Evolutionary conservation across 1,140 invertebrate genomes (phyloP).

Genomic region (Heliconius hermathena): DNA sequence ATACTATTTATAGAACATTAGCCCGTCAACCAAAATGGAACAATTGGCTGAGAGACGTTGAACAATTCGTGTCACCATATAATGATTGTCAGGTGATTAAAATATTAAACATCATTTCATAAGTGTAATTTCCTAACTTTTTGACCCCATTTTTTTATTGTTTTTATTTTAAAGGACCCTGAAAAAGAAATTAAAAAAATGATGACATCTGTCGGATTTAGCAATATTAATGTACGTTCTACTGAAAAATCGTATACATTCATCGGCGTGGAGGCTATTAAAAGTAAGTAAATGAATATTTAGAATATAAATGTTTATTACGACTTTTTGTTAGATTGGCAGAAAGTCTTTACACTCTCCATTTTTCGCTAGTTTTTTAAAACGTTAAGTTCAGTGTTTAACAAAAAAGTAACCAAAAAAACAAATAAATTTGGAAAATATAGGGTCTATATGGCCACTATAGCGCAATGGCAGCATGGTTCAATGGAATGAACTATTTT

Average conservation of each 20-base stretch:
- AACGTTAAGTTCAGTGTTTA: no score
- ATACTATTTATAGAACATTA: slow-evolving; percentile 85
- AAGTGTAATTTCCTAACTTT: no score
- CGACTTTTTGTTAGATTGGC: no score
- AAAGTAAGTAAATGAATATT: slow-evolving; percentile 79
- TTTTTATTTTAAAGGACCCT: slow-evolving; percentile 76
- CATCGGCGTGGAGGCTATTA: slow-evolving; percentile 45
- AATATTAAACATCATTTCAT: not conserved
- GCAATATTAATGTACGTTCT: no score
- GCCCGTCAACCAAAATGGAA: slow-evolving; percentile 83
- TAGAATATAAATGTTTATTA: not conserved
- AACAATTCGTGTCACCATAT: slow-evolving; percentile 85
- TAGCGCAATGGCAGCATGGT: not conserved
- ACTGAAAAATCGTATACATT: no score
- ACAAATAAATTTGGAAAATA: no score
- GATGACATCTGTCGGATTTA: slow-evolving; percentile 72
- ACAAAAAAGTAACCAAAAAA: no score
- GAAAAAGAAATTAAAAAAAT: slow-evolving; percentile 84
- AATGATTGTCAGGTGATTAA: slow-evolving; percentile 79
- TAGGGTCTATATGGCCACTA: no score
- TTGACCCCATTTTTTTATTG: not conserved
- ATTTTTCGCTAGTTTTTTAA: no score
- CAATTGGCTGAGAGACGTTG: slow-evolving; percentile 86
- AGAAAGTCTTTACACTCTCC: no score
- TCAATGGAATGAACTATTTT: not conserved